phyloP scores from a whole-genome alignment of 92 coral and sea anemone species.

The Epizoanthus fatuus region DNA sequence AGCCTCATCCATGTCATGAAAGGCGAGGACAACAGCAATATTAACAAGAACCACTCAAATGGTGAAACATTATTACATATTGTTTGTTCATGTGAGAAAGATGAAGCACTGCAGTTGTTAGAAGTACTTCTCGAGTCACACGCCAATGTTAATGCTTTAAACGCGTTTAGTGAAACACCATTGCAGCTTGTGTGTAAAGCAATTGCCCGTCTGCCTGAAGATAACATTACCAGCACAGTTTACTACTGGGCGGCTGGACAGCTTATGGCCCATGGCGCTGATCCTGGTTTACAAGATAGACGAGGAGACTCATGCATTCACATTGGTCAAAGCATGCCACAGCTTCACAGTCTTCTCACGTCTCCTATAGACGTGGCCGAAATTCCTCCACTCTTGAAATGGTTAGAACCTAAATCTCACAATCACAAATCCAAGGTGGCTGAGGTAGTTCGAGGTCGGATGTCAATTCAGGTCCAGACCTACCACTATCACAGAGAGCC shows the following conservation, averaged over 20 bases:
- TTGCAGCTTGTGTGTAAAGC: conserved; percentile 22
- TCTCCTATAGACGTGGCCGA: not conserved
- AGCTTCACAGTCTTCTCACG: not conserved
- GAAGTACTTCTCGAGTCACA: conserved; percentile 12
- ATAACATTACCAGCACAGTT: not conserved
- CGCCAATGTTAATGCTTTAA: conserved; percentile 19
- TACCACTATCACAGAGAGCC: conserved; percentile 42
- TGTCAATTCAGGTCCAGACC: not conserved
- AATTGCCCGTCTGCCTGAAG: conserved; percentile 1
- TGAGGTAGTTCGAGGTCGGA: conserved; percentile 39
- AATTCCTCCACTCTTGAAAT: conserved; percentile 10
- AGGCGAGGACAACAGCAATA: not conserved
- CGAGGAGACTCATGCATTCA: not conserved
- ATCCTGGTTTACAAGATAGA: not conserved
- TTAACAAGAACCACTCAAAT: conserved; percentile 28
- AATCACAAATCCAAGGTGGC: conserved; percentile 27
- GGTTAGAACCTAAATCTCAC: conserved; percentile 35
- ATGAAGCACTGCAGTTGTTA: not conserved
- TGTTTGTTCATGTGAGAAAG: conserved; percentile 16
- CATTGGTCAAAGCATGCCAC: not conserved
- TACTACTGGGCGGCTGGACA: conserved; percentile 6
- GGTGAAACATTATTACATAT: conserved; percentile 20
- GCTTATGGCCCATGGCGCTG: conserved; percentile 24
- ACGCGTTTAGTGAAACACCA: conserved; percentile 15
- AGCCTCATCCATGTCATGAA: conserved; percentile 14